A percentile compares a stretch with the other conserved stretches of the same genome.
Evolutionary conservation across 30 jellyfish, hydroid and myxozoan genomes (phyloP).

Genomic region (Pseudorhiza aurosa): DNA sequence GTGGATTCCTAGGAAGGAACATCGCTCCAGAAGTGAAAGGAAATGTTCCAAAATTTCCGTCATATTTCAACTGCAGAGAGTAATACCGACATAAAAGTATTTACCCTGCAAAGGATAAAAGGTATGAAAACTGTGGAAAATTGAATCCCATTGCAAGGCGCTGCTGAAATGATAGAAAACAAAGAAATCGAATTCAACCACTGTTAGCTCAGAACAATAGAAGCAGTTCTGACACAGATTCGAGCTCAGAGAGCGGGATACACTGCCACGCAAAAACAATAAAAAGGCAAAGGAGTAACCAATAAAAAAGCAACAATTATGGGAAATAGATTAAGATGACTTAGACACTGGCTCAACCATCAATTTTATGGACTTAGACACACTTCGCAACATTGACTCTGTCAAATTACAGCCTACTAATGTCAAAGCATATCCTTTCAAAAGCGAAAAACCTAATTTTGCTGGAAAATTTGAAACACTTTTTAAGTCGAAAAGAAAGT

Average conservation of each 20-base stretch:
- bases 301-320: too few species aligned
- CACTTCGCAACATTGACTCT: slow-evolving; percentile 7
- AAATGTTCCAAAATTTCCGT: too few species aligned
- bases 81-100: slow-evolving; percentile 1
- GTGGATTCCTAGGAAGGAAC: too few species aligned
- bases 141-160: neutral
- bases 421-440: slow-evolving; percentile 38
- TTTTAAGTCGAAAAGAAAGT: slow-evolving; percentile 5
- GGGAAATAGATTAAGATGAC: too few species aligned
- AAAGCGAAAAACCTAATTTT: slow-evolving; percentile 3
- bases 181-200: neutral
- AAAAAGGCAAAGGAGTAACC: too few species aligned
- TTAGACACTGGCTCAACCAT: slow-evolving; percentile 54
- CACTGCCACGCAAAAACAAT: too few species aligned
- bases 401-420: slow-evolving; percentile 7
- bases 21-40: too few species aligned
- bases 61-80: slow-evolving; percentile 5
- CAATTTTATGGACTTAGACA: slow-evolving; percentile 6
- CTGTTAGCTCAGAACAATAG: too few species aligned
- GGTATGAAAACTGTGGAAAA: neutral
- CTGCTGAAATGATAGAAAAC: neutral
- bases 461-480: slow-evolving; percentile 23
- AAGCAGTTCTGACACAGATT: too few species aligned
- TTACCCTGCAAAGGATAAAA: slow-evolving; percentile 21
- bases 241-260: too few species aligned